Evolutionary conservation across 1,140 invertebrate genomes (phyloP).

Genomic region (Bathynomus jamesi): DNA sequence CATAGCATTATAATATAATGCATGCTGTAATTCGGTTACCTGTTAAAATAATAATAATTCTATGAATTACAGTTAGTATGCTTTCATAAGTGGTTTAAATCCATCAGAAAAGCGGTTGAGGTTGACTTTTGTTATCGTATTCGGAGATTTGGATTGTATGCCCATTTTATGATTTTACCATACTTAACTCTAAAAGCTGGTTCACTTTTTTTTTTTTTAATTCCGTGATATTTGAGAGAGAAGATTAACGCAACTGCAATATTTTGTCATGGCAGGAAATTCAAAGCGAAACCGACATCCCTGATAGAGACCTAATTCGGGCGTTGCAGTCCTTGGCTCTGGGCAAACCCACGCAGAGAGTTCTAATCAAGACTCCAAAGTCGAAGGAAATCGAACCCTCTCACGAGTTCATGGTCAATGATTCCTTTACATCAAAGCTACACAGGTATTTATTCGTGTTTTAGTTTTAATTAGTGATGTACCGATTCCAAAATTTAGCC

Average conservation of each 20-base stretch:
- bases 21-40: too few species aligned
- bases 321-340: conserved; percentile 94
- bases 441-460: conserved; percentile 66
- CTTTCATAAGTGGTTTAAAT: too few species aligned
- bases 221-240: too few species aligned
- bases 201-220: conserved; percentile 4
- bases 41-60: too few species aligned
- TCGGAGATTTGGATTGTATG: not conserved
- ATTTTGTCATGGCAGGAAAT: conserved; percentile 72
- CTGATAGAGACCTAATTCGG: conserved; percentile 88
- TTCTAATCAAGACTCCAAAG: conserved; percentile 86
- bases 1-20: too few species aligned
- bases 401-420: conserved; percentile 93
- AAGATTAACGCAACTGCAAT: conserved; percentile 27
- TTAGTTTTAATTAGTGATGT: too few species aligned
- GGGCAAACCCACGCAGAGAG: conserved; percentile 93
- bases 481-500: too few species aligned
- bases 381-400: conserved; percentile 93
- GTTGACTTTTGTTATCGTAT: not conserved
- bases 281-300: conserved; percentile 94
- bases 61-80: too few species aligned
- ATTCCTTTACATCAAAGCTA: conserved; percentile 94
- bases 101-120: too few species aligned
- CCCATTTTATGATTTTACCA: not conserved
- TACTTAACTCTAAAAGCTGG: not conserved